These are phyloP conservation scores for Plemyria rubiginata DNA, from an alignment of 2,888 invertebrate genomes.

Conservation along the genomic window DNA sequence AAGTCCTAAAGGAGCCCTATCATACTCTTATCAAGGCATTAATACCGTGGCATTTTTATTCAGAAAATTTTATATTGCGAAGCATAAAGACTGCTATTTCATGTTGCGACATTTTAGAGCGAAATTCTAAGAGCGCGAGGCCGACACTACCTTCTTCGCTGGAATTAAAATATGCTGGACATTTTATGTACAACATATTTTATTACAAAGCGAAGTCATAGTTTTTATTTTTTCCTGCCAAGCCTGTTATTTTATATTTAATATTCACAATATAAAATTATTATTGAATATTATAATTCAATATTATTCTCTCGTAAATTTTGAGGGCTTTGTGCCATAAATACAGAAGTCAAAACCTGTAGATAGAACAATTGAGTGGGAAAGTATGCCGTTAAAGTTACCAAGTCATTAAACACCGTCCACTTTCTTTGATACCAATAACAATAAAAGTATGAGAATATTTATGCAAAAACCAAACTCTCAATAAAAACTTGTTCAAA, in stretches of 20 bases:
- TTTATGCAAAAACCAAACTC: conserved; percentile 19
- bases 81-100: conserved; percentile 47
- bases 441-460: conserved; percentile 23
- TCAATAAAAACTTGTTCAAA: conserved; percentile 36
- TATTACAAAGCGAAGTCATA: too few species aligned
- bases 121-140: conserved; percentile 22
- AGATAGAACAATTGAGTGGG: neutral
- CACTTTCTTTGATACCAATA: conserved; percentile 8
- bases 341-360: neutral
- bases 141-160: conserved; percentile 8
- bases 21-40: conserved; percentile 46
- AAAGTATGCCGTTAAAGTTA: neutral
- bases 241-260: too few species aligned
- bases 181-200: too few species aligned
- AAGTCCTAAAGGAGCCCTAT: conserved; percentile 47
- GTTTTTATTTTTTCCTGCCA: too few species aligned
- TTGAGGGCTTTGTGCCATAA: neutral
- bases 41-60: conserved; percentile 47
- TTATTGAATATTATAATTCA: too few species aligned
- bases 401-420: conserved; percentile 3
- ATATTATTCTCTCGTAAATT: neutral
- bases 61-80: conserved; percentile 53
- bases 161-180: neutral
- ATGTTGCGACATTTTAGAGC: conserved; percentile 40
- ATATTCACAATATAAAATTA: too few species aligned